Conservation (phyloP, 2,888 invertebrate genomes). For the Mimumesa dahlbomi region DNA sequence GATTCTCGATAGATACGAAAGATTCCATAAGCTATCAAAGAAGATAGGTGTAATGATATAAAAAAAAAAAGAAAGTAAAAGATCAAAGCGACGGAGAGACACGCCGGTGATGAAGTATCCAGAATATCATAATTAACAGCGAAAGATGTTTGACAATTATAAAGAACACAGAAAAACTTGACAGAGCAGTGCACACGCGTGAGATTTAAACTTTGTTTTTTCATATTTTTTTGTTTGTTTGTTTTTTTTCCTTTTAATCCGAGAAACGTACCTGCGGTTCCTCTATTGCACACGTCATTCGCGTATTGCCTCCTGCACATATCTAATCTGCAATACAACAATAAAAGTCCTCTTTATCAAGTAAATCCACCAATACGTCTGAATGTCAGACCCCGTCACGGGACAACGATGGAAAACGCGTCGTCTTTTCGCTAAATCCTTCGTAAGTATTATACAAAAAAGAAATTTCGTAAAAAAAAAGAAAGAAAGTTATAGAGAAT, state of each 20-base stretch:
- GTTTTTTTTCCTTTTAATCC: constrained; percentile 40
- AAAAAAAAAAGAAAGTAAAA: no score
- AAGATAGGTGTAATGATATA: background rate
- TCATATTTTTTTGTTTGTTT: constrained; percentile 15
- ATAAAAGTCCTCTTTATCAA: constrained; percentile 81
- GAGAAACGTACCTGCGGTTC: constrained; percentile 94
- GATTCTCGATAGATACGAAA: background rate
- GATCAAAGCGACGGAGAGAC: background rate
- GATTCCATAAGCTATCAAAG: background rate
- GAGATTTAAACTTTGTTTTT: constrained; percentile 16
- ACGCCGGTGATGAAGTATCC: background rate
- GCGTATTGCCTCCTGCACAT: constrained; percentile 98
- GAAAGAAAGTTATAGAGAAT: background rate
- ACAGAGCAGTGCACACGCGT: constrained; percentile 49
- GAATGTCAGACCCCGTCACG: constrained; percentile 64
- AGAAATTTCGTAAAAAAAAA: background rate
- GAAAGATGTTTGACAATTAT: constrained; percentile 13
- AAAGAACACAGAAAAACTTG: constrained; percentile 14
- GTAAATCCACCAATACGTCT: constrained; percentile 45
- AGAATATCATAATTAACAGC: background rate
- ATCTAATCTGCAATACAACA: constrained; percentile 95
- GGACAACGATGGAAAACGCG: constrained; percentile 52
- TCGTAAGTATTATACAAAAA: background rate
- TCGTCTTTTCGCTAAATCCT: no score
- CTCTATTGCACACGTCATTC: constrained; percentile 98